A percentile compares a stretch with the other conserved stretches of the same genome.
Evolutionary conservation across 2,113 vertebrate species (phyloP).

Genomic region (Bujurquina vittata): DNA sequence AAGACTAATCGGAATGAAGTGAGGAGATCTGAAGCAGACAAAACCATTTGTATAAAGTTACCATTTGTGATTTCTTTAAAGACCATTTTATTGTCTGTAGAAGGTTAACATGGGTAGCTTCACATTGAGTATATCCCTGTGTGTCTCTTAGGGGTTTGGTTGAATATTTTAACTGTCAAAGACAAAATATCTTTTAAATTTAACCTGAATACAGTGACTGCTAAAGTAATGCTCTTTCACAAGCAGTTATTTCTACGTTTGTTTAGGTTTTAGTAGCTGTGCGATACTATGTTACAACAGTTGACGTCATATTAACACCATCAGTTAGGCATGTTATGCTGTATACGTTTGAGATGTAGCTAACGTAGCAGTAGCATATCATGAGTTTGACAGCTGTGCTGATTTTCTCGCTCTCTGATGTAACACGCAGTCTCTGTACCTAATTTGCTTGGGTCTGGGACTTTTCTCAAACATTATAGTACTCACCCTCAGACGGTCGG

Average conservation of each 20-base stretch:
- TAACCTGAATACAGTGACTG: neutral
- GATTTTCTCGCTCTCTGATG: neutral
- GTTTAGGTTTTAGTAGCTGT: neutral
- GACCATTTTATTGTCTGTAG: neutral
- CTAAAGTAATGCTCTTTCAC: neutral
- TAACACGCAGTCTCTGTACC: neutral
- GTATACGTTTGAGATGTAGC: neutral
- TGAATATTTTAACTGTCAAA: neutral
- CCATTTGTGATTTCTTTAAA: neutral
- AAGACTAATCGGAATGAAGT: neutral
- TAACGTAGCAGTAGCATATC: neutral
- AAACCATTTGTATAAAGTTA: neutral
- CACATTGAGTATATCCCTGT: neutral
- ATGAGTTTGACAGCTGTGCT: neutral
- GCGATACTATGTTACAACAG: neutral
- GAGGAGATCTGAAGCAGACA: neutral
- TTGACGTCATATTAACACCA: neutral
- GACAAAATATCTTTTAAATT: neutral
- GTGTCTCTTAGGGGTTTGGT: neutral
- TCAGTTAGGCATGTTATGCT: neutral
- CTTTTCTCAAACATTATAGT: neutral
- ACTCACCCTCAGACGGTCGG: neutral
- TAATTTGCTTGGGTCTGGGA: slow-evolving; percentile 38
- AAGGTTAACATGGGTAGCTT: neutral
- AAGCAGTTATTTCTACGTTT: neutral